Evolutionary conservation across 2,113 vertebrate species (phyloP).

Genomic region (Leptocoma aspasia): DNA sequence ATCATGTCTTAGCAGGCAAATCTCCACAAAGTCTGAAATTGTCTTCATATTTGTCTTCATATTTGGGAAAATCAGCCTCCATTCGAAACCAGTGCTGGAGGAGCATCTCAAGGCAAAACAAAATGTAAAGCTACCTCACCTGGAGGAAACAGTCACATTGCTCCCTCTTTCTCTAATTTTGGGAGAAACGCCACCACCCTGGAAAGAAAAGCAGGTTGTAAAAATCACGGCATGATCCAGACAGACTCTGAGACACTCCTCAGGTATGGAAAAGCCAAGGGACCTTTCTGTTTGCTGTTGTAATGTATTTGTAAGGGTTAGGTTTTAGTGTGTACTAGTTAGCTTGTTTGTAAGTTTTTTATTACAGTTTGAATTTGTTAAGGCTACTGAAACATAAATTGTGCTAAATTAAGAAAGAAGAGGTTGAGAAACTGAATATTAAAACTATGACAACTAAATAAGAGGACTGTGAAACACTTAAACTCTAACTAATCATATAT

Average conservation of each 20-base stretch:
- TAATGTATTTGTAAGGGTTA: too few relatives aligned
- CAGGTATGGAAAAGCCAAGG: background rate
- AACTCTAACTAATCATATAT: too few relatives aligned
- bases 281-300: background rate
- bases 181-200: background rate
- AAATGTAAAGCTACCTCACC: background rate
- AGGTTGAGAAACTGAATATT: too few relatives aligned
- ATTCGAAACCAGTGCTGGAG: background rate
- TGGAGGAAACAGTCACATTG: background rate
- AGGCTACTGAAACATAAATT: too few relatives aligned
- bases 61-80: background rate
- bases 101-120: background rate
- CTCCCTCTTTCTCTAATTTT: background rate
- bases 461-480: too few relatives aligned
- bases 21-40: accelerated
- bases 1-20: background rate
- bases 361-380: too few relatives aligned
- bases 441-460: too few relatives aligned
- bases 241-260: background rate
- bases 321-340: too few relatives aligned
- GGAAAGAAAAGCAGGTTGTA: background rate
- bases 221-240: background rate
- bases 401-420: too few relatives aligned
- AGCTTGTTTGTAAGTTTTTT: too few relatives aligned
- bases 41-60: background rate